Evolutionary conservation across 1,140 invertebrate genomes (phyloP), one percentile per base, ranked within the genome.

Genomic region (Panagrolaimus sp.): DNA sequence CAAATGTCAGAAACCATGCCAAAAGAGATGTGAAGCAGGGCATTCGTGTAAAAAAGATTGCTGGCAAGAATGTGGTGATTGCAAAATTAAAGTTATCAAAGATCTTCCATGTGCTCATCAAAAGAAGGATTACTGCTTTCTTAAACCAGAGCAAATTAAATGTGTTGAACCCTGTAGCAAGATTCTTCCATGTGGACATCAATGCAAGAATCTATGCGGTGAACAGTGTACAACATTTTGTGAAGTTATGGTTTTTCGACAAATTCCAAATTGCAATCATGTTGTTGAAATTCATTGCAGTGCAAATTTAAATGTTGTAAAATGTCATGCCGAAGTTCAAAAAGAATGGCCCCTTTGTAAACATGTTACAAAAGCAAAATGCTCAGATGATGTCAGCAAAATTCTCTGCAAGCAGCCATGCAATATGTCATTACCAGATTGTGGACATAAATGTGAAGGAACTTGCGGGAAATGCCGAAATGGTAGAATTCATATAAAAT

Each of bases 391-490:
- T 62, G 45, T 63, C 6, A 32, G 1, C 12, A 38, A n/a, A 38
- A 71, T 58, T 24, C 17, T 26, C 2, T 79, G 78, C 63, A 45
- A n/a, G 2, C 17, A 76, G 14, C 67, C 65, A n/a, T 79, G 79
- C 52, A 55, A 28, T 6, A 24, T 43, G 55, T 47, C 26, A 21
- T 21, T 70, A 15, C 64, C 78, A 5, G 63, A 63, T 28, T 85
- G 83, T 76, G 75, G 71, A 26, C 78, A 83, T 47, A 1, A n/a
- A 5, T 84, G 83, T 71, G 73, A 68, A 6, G 78, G 79, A 55
- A 74, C 45, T 7, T 84, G 83, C 72, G 79, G 79, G 1, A 10
- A 44, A 21, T 73, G 72, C 63, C 38, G 73, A 38, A 71, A 72
- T 48, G 70, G 70, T 71, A 28, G 21, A 28, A 21, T 68, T 68